Evolutionary conservation across 2,113 vertebrate species (phyloP).

Genomic region (Phaethornis superciliosus): DNA sequence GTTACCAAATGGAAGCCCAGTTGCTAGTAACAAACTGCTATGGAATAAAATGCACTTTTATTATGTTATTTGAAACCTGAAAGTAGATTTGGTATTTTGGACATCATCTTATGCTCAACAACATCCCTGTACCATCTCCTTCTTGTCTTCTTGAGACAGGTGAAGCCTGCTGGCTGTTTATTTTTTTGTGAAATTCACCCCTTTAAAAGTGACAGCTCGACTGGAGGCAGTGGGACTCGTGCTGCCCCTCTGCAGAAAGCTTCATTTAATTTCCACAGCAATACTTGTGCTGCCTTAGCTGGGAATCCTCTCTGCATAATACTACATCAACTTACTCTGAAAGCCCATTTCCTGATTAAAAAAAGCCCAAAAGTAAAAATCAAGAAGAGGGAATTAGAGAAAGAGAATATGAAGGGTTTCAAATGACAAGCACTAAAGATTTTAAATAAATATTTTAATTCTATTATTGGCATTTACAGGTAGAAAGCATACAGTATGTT

Average conservation of each 20-base stretch:
- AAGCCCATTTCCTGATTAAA: background rate
- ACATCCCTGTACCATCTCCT: background rate
- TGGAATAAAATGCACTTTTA: background rate
- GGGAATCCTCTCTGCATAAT: background rate
- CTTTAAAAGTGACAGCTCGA: background rate
- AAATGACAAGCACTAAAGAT: conserved; percentile 48
- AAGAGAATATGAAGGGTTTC: background rate
- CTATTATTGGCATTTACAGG: conserved; percentile 99
- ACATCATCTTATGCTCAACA: background rate
- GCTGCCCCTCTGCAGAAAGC: background rate
- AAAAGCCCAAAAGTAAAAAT: background rate
- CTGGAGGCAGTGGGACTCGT: background rate
- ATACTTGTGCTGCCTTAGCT: background rate
- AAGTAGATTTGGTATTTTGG: background rate
- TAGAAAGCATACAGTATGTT: conserved; percentile 99
- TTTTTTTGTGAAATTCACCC: background rate
- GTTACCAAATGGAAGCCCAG: background rate
- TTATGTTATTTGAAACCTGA: background rate
- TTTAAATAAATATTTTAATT: conserved; percentile 99
- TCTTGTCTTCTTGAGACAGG: background rate
- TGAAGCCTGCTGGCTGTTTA: background rate
- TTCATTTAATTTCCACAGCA: background rate
- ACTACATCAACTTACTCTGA: background rate
- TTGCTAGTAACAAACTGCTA: background rate
- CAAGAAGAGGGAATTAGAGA: background rate